Evolutionary conservation across 2,888 invertebrate genomes (phyloP), one percentile per base, ranked within the genome.

Genomic region (Heliconius aoede): DNA sequence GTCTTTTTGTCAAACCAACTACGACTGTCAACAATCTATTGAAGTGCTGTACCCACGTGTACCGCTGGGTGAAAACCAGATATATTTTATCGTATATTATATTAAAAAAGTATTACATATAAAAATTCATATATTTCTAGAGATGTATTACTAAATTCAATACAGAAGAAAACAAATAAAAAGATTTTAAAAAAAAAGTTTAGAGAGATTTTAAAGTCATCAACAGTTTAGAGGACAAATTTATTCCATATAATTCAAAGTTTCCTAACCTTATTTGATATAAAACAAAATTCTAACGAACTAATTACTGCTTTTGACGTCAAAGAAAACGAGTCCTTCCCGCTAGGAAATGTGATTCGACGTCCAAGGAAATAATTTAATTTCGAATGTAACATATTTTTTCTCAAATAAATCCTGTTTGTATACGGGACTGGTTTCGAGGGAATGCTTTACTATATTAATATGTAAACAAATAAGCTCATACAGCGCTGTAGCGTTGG

Each of bases 1-100:
- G 75, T 76, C 74, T 68, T 76, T 79, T 79, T 78, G 74, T 79
- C 78, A 78, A 74, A 78, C 36, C 61, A 78, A 78, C 76, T 79
- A 73, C 65, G 71, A 78, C 75, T 67, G 60, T 74, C 69, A 74
- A 78, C 74, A 76, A 76, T 78, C 64, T 72, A 76, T 74, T 68
- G 72, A 64, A 69, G 68, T n/a, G n/a, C n/a, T n/a, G n/a, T 76
- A 32, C 30, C 30, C 4, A 36, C 62, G 9, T n/a, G n/a, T n/a
- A n/a, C n/a, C n/a, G n/a, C n/a, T n/a, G n/a, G n/a, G n/a, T n/a
- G n/a, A n/a, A n/a, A 21, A 61, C 61, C 18, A 24, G 40, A 60
- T 60, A n/a, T 40, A 11, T 40, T 61, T 60, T 72, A 26, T 72
- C 18, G 18, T 60, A 36, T 36, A 32, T 21, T 18, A 67, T 28